phyloP scores from a whole-genome alignment of 2,888 invertebrate genomes.

The Caenorhabditis angaria region DNA sequence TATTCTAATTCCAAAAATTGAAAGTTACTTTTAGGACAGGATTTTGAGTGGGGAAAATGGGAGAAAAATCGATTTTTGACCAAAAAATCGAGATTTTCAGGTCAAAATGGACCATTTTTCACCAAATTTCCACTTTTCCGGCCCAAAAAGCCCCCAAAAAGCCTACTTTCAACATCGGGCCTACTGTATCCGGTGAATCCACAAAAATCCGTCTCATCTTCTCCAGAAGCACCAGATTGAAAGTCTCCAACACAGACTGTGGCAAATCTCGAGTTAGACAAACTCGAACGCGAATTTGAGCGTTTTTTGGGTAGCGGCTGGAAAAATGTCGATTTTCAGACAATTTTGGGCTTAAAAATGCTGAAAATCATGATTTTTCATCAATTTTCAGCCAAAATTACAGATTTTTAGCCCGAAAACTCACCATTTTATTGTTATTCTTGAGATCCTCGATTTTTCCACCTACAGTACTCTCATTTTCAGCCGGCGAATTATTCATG shows the following conservation, averaged over 20 bases:
- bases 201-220: slow-evolving; percentile 38
- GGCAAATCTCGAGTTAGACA: slow-evolving; percentile 31
- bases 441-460: neutral
- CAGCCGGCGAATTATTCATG: slow-evolving; percentile 27
- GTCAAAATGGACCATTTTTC: too few species aligned
- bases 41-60: too few species aligned
- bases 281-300: slow-evolving; percentile 25
- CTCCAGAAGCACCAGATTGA: too few species aligned
- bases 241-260: slow-evolving; percentile 36
- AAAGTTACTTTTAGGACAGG: neutral
- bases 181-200: slow-evolving; percentile 2
- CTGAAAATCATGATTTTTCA: neutral
- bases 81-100: too few species aligned
- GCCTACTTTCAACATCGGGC: neutral
- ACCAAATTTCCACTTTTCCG: too few species aligned
- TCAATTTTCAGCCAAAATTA: too few species aligned
- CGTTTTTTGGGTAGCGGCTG: slow-evolving; percentile 21
- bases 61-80: too few species aligned
- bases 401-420: too few species aligned
- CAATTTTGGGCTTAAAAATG: too few species aligned
- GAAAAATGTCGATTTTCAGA: too few species aligned
- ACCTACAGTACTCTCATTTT: slow-evolving; percentile 14
- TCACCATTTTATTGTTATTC: slow-evolving; percentile 23
- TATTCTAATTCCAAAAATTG: neutral
- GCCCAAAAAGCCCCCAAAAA: too few species aligned